Percentiles rank a stretch among this genome's conserved stretches.
Conservation (phyloP, 2,113 vertebrate genomes). For the Pimephales promelas region DNA sequence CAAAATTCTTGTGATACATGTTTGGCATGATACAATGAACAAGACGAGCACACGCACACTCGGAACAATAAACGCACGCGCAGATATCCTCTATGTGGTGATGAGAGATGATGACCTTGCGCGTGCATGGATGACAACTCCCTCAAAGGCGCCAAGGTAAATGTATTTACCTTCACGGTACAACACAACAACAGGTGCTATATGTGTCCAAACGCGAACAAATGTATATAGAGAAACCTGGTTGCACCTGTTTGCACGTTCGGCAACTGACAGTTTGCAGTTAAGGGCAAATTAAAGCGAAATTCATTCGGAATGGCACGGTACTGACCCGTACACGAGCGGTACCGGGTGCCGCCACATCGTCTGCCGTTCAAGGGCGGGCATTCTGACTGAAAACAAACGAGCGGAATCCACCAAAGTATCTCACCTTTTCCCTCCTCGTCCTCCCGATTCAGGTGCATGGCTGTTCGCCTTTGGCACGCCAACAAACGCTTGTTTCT, state of each 20-base stretch:
- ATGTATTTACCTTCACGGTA: neutral
- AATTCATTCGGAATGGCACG: slow-evolving; percentile 7
- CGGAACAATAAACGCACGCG: slow-evolving; percentile 30
- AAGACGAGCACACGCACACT: neutral
- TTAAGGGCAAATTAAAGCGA: too few species aligned
- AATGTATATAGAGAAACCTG: slow-evolving; percentile 33
- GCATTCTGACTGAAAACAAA: slow-evolving; percentile 26
- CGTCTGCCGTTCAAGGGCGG: slow-evolving; percentile 38
- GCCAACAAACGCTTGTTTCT: slow-evolving; percentile 46
- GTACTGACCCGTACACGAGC: slow-evolving; percentile 23
- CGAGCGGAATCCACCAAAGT: slow-evolving; percentile 31
- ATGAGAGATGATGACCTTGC: slow-evolving; percentile 55
- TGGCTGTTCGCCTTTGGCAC: slow-evolving; percentile 67
- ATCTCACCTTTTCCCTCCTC: slow-evolving; percentile 78
- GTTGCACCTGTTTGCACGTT: slow-evolving; percentile 48
- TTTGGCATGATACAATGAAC: neutral
- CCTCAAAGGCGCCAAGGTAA: slow-evolving; percentile 25
- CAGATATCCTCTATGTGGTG: slow-evolving; percentile 17
- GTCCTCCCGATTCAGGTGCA: slow-evolving; percentile 81
- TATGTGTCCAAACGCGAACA: neutral
- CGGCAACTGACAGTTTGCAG: neutral
- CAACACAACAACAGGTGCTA: slow-evolving; percentile 50
- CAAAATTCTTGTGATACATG: neutral
- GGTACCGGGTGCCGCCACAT: slow-evolving; percentile 1
- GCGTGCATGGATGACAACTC: slow-evolving; percentile 38